Evolutionary conservation across 2,113 vertebrate species (phyloP).

Genomic region (Okapia johnstoni): DNA sequence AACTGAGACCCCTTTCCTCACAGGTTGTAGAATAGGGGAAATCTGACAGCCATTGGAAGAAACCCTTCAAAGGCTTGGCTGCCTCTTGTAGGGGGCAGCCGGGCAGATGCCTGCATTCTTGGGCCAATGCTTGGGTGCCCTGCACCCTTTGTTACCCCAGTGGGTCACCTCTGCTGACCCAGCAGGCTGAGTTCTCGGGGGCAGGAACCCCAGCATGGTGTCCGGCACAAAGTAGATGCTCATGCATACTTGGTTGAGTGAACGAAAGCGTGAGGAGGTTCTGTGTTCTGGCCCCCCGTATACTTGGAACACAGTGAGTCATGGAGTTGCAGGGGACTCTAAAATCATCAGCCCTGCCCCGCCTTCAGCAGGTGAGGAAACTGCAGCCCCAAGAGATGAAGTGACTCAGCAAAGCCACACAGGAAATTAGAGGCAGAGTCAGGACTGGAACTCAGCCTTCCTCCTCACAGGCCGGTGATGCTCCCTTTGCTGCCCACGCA

Average conservation of each 20-base stretch:
- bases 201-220: neutral
- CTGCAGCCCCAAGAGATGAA: neutral
- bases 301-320: neutral
- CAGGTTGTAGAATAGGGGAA: neutral
- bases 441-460: neutral
- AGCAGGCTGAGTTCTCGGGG: neutral
- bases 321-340: neutral
- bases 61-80: neutral
- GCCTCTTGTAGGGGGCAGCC: neutral
- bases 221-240: neutral
- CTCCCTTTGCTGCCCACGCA: neutral
- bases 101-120: neutral
- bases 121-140: neutral
- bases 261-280: neutral
- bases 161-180: neutral
- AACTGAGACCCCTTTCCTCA: neutral
- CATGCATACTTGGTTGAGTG: neutral
- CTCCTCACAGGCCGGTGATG: neutral
- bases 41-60: neutral
- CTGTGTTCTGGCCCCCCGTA: neutral
- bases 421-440: neutral
- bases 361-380: neutral
- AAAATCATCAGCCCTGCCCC: neutral
- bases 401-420: conserved; percentile 32
- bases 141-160: neutral